phyloP scores from a whole-genome alignment of 2,888 invertebrate genomes.

The Apamea epomidion region DNA sequence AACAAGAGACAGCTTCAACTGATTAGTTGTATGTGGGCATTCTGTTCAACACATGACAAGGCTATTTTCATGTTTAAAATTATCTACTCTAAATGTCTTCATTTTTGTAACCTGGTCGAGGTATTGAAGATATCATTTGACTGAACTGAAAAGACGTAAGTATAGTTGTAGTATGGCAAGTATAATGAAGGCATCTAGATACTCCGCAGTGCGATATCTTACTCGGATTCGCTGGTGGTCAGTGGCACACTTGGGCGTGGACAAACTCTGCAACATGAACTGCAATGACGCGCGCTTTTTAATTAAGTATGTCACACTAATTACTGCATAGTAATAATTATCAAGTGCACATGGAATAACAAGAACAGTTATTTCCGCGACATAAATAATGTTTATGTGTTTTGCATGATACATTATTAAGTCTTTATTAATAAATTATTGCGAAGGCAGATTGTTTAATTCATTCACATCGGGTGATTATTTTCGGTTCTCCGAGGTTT shows the following conservation, averaged over 20 bases:
- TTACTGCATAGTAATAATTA: conserved; percentile 16
- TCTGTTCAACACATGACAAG: conserved; percentile 83
- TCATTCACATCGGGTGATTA: not conserved
- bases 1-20: conserved; percentile 81
- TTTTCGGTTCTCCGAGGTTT: not conserved
- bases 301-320: conserved; percentile 59
- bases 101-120: conserved; percentile 66
- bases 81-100: conserved; percentile 80
- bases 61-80: conserved; percentile 70
- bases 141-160: conserved; percentile 40
- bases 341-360: conserved; percentile 6
- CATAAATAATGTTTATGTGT: not conserved
- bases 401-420: not conserved
- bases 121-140: conserved; percentile 45
- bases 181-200: conserved; percentile 82
- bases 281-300: conserved; percentile 91
- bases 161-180: conserved; percentile 26
- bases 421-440: conserved; percentile 11
- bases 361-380: not conserved
- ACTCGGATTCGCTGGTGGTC: conserved; percentile 97
- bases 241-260: conserved; percentile 95
- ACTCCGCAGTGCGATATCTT: conserved; percentile 90
- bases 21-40: conserved; percentile 81
- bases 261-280: conserved; percentile 97
- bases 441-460: not conserved